Conservation (phyloP, 2,113 vertebrate genomes). For the Numida meleagris region DNA sequence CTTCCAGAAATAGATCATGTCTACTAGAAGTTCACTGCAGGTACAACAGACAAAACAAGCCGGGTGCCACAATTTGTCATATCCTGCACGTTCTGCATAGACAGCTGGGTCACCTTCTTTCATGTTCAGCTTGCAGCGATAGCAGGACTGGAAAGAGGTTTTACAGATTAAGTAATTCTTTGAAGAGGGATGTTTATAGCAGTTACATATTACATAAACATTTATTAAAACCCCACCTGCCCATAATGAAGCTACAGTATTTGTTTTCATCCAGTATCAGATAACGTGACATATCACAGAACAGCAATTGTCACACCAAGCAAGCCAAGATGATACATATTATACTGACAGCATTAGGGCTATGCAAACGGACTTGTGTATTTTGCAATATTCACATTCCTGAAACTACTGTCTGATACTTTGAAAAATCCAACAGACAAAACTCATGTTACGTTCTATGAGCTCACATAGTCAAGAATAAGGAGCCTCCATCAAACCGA, state of each 20-base stretch:
- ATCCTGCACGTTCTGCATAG: slow-evolving; percentile 93
- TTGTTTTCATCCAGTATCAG: neutral
- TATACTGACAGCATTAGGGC: neutral
- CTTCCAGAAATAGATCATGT: slow-evolving; percentile 99
- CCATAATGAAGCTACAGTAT: neutral
- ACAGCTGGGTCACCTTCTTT: slow-evolving; percentile 91
- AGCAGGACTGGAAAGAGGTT: slow-evolving; percentile 82
- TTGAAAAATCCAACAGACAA: neutral
- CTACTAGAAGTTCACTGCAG: slow-evolving; percentile 92
- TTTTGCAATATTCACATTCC: neutral
- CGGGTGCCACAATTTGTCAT: slow-evolving; percentile 95
- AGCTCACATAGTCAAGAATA: neutral
- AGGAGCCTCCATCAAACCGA: neutral
- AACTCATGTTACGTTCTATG: neutral
- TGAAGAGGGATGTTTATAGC: neutral
- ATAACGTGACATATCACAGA: neutral
- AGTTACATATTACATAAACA: accelerated
- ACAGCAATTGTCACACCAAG: neutral
- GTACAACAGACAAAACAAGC: slow-evolving; percentile 91
- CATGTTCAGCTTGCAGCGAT: slow-evolving; percentile 88
- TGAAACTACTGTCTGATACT: neutral
- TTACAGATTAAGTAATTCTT: neutral
- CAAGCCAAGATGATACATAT: neutral
- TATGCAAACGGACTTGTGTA: neutral
- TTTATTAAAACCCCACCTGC: neutral